phyloP scores from a whole-genome alignment of 1,140 invertebrate genomes.

The Hycleus cichorii region DNA sequence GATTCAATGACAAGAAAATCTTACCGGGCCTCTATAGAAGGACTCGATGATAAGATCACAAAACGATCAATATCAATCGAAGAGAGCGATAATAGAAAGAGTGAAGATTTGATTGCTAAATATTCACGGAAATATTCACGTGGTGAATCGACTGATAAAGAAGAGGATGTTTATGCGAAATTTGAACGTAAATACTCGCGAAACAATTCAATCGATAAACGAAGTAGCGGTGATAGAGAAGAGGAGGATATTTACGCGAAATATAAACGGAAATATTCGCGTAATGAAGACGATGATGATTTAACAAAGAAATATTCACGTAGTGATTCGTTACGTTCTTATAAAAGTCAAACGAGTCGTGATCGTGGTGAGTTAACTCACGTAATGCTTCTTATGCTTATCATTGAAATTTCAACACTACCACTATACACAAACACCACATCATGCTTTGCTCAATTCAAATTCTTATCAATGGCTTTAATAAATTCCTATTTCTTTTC shows the following conservation, averaged over 20 bases:
- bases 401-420: neutral
- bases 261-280: constrained; percentile 32
- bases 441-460: too few relatives aligned
- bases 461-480: too few relatives aligned
- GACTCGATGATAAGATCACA: constrained; percentile 1
- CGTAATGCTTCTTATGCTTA: constrained; percentile 2
- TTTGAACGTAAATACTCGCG: constrained; percentile 34
- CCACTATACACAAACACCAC: neutral
- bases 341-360: too few relatives aligned
- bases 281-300: constrained; percentile 22
- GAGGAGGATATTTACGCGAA: constrained; percentile 35
- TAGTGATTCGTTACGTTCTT: constrained; percentile 10
- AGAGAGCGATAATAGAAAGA: constrained; percentile 14
- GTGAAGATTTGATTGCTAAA: neutral
- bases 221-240: constrained; percentile 12
- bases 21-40: neutral
- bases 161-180: constrained; percentile 51
- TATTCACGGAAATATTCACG: neutral
- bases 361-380: constrained; percentile 15
- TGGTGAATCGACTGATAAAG: constrained; percentile 37
- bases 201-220: constrained; percentile 29
- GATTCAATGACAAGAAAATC: too few relatives aligned
- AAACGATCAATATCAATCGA: constrained; percentile 25
- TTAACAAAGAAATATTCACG: constrained; percentile 29
- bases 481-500: neutral